A percentile compares a stretch with the other conserved stretches of the same genome.
Conservation (phyloP, 1,140 invertebrate species). For the Heliothis subflexa region DNA sequence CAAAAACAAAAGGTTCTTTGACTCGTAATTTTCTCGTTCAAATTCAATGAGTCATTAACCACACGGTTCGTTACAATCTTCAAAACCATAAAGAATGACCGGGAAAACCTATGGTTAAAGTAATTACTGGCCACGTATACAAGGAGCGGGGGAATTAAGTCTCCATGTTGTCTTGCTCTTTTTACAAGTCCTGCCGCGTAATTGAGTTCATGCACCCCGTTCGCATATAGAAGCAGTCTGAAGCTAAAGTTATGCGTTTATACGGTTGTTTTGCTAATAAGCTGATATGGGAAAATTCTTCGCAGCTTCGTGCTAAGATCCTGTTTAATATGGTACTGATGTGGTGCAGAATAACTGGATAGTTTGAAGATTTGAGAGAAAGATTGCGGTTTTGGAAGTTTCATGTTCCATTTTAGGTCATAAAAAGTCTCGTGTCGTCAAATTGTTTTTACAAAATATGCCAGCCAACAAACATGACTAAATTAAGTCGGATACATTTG, state of each 20-base stretch:
- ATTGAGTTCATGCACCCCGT: conserved; percentile 46
- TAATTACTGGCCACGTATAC: conserved; percentile 26
- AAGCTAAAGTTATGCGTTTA: conserved; percentile 27
- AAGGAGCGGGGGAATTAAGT: conserved; percentile 7
- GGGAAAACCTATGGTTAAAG: background rate
- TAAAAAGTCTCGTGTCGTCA: background rate
- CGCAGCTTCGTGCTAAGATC: no score
- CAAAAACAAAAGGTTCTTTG: background rate
- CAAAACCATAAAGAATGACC: background rate
- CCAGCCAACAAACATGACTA: background rate
- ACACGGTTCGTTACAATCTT: background rate
- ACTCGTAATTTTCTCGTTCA: background rate
- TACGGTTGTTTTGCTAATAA: conserved; percentile 17
- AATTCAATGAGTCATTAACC: background rate
- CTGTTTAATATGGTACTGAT: no score
- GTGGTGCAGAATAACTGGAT: no score
- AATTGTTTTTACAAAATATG: background rate
- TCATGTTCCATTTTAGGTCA: no score
- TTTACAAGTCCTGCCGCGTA: conserved; percentile 41
- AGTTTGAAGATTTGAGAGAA: no score
- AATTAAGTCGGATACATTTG: background rate
- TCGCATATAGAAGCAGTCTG: conserved; percentile 9
- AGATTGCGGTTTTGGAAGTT: no score
- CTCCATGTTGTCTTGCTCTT: conserved; percentile 36
- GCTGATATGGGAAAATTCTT: background rate